Evolutionary conservation across 2,888 invertebrate species (phyloP), one percentile per base, ranked within the genome.

Genomic region (Spicauda simplicius): DNA sequence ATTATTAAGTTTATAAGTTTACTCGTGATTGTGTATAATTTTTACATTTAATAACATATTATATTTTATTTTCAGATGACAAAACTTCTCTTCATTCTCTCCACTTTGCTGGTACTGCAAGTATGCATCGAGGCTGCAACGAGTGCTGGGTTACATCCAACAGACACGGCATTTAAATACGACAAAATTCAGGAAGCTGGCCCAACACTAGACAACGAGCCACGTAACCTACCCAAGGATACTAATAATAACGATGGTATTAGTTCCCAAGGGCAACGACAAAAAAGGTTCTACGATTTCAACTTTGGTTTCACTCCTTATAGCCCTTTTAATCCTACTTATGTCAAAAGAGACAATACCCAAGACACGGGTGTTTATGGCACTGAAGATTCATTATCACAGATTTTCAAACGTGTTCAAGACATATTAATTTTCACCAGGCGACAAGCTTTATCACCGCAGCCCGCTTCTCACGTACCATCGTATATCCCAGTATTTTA

Each of bases 1-100:
- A 2, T 5, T 25, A 25, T 25, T 25, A 2, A 25, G 25, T 25
- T 25, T 5, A 25, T 4, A 25, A 25, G 25, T 25, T 25, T 25
- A 25, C 5, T 4, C 2, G 5, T 25, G 25, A 5, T 5, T 25
- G 2, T 25, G 25, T 25, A 7, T 7, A 33, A 12, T 37, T 4
- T 12, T 37, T 37, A 37, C 0, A 37, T 33, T 25, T 4, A 25
- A 14, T 41, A 45, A n/a, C n/a, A 6, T n/a, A n/a, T n/a, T 2
- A n/a, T 45, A n/a, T 73, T 72, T 74, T 56, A 59, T 70, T 91
- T 91, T 65, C 91, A 92, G 91, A 91, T 91, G 91, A 79, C 76
- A 76, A 76, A 64, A 69, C 48, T 77, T 59, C 70, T 72, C 20
- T 72, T 74, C 30, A 33, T 82, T 16, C 33, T 85, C 61, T 69